Evolutionary conservation across 2,888 invertebrate genomes (phyloP).

Genomic region (Oeneis ivallda): DNA sequence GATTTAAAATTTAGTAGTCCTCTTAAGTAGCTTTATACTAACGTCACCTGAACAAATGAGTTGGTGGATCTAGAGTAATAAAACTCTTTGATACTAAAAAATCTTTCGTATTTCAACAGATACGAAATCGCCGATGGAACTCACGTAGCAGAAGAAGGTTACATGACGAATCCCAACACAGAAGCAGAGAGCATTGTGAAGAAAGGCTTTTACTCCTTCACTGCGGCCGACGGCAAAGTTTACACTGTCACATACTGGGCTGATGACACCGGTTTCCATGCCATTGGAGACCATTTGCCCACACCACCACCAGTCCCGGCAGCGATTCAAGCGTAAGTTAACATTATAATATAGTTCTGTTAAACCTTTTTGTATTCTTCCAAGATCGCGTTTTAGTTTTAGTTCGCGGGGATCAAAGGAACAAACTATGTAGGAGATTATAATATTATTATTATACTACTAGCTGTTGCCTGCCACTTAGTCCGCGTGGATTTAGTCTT

Average conservation of each 20-base stretch:
- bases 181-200: slow-evolving; percentile 70
- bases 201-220: slow-evolving; percentile 74
- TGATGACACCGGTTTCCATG: slow-evolving; percentile 73
- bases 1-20: no score
- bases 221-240: slow-evolving; percentile 65
- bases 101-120: slow-evolving; percentile 45
- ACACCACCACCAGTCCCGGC: slow-evolving; percentile 67
- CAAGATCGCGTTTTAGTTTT: background rate
- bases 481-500: no score
- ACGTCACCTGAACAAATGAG: no score
- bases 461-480: no score
- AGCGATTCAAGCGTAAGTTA: slow-evolving; percentile 71
- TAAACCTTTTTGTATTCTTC: background rate
- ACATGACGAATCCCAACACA: slow-evolving; percentile 59
- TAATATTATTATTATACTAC: no score
- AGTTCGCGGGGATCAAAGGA: no score
- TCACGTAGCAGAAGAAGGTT: slow-evolving; percentile 72
- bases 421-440: no score
- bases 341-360: background rate
- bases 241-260: slow-evolving; percentile 76
- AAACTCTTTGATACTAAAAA: no score
- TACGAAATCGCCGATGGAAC: slow-evolving; percentile 74
- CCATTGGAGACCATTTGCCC: slow-evolving; percentile 72
- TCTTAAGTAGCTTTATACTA: no score
- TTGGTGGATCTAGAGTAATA: no score